Evolutionary conservation across 2,797 vertebrate species (phyloP).

Genomic region (Enteromius viviparus): DNA sequence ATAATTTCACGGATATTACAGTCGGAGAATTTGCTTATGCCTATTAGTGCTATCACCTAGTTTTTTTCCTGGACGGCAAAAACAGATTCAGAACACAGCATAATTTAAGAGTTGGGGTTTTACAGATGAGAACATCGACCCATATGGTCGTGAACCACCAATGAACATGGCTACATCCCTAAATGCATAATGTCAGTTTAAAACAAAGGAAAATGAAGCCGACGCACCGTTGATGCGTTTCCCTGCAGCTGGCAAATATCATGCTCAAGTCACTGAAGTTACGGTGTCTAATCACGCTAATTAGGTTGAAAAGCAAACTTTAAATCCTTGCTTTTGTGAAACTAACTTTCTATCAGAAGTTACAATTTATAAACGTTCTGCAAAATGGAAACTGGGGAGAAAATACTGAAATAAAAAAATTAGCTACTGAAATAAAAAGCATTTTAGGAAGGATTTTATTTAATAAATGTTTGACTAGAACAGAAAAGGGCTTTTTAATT

Average conservation of each 20-base stretch:
- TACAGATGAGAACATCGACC: constrained; percentile 49
- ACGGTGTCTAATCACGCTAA: constrained; percentile 50
- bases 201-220: constrained; percentile 47
- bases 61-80: not conserved
- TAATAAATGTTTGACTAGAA: not conserved
- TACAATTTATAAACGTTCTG: not conserved
- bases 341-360: constrained; percentile 10
- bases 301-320: constrained; percentile 23
- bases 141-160: constrained; percentile 50
- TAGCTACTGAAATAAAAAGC: not conserved
- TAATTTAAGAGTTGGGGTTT: constrained; percentile 36
- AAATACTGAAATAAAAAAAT: not conserved
- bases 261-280: constrained; percentile 39
- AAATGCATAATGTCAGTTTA: constrained; percentile 37
- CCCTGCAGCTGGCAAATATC: constrained; percentile 47
- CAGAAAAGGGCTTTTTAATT: not conserved
- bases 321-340: not conserved
- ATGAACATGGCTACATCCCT: constrained; percentile 29
- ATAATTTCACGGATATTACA: not conserved
- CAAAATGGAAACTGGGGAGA: not conserved
- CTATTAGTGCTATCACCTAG: not conserved
- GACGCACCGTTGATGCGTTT: constrained; percentile 50
- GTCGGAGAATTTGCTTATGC: not conserved
- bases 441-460: not conserved
- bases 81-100: constrained; percentile 1